Conservation (phyloP, 2,888 invertebrate genomes). For the Brenthis ino region DNA sequence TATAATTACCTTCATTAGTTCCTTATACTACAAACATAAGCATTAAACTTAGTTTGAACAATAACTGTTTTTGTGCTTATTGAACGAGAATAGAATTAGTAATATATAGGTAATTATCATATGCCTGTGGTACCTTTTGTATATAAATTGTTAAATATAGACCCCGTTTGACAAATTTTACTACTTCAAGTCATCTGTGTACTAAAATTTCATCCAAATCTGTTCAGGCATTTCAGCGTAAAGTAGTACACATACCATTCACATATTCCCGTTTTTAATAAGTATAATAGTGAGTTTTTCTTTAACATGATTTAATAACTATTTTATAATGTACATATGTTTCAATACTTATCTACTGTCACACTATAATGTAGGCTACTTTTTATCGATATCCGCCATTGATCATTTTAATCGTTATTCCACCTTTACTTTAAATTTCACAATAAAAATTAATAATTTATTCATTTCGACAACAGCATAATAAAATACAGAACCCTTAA, state of each 20-base stretch:
- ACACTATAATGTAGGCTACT: neutral
- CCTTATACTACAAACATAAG: too few species aligned
- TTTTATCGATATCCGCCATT: neutral
- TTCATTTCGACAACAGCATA: slow-evolving; percentile 10
- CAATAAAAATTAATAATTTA: slow-evolving; percentile 19
- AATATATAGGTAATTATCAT: too few species aligned
- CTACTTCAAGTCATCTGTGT: too few species aligned
- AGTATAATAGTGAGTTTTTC: neutral
- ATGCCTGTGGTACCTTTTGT: too few species aligned
- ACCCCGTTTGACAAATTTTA: too few species aligned
- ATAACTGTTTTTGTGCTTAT: too few species aligned
- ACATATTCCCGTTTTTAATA: neutral
- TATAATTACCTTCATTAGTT: neutral
- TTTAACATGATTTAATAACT: neutral
- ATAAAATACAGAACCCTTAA: slow-evolving; percentile 49
- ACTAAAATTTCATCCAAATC: too few species aligned
- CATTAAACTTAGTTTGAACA: too few species aligned
- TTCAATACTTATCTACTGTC: neutral
- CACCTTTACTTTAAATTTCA: slow-evolving; percentile 6
- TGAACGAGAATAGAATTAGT: too few species aligned
- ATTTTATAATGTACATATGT: neutral
- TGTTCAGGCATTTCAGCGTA: too few species aligned
- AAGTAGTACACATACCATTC: neutral
- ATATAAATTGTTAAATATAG: too few species aligned
- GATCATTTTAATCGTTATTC: slow-evolving; percentile 15